Conservation (phyloP, 2,888 invertebrate species). For the Cerceris rybyensis region DNA sequence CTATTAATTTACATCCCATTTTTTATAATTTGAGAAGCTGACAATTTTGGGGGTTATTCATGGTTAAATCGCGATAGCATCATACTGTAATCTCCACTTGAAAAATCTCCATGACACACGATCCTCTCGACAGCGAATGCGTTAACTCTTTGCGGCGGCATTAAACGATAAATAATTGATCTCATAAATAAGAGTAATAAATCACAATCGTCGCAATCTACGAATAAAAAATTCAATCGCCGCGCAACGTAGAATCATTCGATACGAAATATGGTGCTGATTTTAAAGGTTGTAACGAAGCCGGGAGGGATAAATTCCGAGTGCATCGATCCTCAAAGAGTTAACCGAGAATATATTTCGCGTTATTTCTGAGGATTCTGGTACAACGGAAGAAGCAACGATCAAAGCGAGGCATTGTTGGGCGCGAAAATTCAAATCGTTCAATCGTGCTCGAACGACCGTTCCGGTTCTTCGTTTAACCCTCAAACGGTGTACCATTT, state of each 20-base stretch:
- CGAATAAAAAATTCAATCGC: no score
- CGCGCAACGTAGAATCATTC: no score
- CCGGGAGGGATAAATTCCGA: neutral
- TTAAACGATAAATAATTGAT: neutral
- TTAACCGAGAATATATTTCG: slow-evolving; percentile 16
- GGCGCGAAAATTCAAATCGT: no score
- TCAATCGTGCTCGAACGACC: no score
- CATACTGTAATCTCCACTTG: no score
- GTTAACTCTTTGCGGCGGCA: slow-evolving; percentile 8
- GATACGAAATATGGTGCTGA: no score
- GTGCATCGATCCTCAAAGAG: slow-evolving; percentile 17
- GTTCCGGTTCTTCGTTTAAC: no score
- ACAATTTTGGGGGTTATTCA: no score
- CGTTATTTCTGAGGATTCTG: slow-evolving; percentile 26
- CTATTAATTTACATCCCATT: no score
- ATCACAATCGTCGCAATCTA: neutral
- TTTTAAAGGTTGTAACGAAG: neutral
- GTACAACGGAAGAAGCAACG: slow-evolving; percentile 43
- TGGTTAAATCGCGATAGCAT: no score
- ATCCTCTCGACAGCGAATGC: slow-evolving; percentile 3
- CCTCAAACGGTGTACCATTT: no score
- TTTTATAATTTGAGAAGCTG: no score
- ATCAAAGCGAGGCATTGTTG: neutral
- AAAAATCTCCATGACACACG: neutral
- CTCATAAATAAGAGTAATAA: neutral